Conservation (phyloP, 2,888 invertebrate genomes). For the Agapetus fuscipes region DNA sequence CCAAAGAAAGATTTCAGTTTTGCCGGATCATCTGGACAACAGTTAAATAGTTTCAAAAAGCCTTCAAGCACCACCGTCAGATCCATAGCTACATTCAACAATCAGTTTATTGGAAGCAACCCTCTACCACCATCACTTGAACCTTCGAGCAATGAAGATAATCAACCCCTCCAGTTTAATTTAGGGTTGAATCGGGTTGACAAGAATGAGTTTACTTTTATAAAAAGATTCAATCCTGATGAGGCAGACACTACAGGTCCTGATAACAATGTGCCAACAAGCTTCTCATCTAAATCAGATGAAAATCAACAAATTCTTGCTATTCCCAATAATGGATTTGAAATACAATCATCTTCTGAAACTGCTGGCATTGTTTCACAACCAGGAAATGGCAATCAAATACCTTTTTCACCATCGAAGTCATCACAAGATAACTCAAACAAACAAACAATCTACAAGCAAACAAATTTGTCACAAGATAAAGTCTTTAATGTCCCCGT, state of each 20-base stretch:
- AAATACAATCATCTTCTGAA: constrained; percentile 20
- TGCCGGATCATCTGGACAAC: neutral
- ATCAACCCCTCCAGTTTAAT: constrained; percentile 28
- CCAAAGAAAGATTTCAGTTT: constrained; percentile 1
- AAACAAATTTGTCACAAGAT: neutral
- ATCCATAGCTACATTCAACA: constrained; percentile 20
- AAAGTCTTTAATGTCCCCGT: neutral
- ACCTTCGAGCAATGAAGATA: constrained; percentile 22
- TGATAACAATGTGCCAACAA: constrained; percentile 3
- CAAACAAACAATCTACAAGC: neutral
- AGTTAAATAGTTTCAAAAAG: constrained; percentile 3
- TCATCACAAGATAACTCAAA: too few species aligned
- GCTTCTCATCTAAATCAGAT: constrained; percentile 1
- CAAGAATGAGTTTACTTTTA: constrained; percentile 33
- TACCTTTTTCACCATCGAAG: constrained; percentile 1
- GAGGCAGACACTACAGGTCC: constrained; percentile 26
- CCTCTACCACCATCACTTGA: too few species aligned
- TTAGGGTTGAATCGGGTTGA: constrained; percentile 27
- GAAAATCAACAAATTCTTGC: neutral
- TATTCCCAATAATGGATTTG: constrained; percentile 7
- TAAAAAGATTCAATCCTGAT: constrained; percentile 41
- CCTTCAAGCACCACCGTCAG: constrained; percentile 18
- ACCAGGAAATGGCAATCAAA: constrained; percentile 7
- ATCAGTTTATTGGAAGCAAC: constrained; percentile 11
- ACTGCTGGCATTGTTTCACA: constrained; percentile 14